Evolutionary conservation across 2,113 vertebrate species (phyloP), one percentile per base, ranked within the genome.

Genomic region (Gadus macrocephalus): DNA sequence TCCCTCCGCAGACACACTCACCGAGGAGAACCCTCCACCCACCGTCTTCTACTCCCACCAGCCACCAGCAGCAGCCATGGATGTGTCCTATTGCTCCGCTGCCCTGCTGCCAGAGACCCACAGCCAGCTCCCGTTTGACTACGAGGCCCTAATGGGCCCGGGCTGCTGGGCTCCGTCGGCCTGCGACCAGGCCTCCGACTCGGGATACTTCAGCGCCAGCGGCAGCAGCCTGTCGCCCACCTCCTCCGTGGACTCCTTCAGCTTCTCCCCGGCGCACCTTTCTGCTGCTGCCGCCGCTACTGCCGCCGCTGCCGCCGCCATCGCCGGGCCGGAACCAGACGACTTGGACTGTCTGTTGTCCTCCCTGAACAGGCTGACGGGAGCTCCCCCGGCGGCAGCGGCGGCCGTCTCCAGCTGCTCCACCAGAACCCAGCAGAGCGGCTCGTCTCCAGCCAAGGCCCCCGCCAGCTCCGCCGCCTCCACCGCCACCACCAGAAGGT

Each of bases 181-280:
- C 78, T 88, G 82, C 74, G 67, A 81, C 70, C 78, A 87, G 55
- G 77, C 86, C 76, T 93, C 92, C 0, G 90, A 92, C 68, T 91
- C 93, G 0, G 90, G 92, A 62, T 76, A 90, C 38, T 92, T 89
- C 77, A 89, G 89, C 80, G 81, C 61, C 91, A 87, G 22, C 69
- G 89, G 85, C 70, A 88, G 82, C 81, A 89, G 83, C 83, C 82
- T 89, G 31, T 89, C 91, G 5, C 87, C 88, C 0, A 69, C 81
- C 69, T 85, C 42, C 42, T 49, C 42, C 42, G 42, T 49, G 42
- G 42, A 49, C 55, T 58, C 55, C 15, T 49, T 49, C 42, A 49
- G 42, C 42, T 49, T 49, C 42, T 49, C 42, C 42, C 42, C 42
- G 42, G 42, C 12, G 9, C 42, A 49, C 42, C 42, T 49, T 2